These are phyloP conservation scores for Tinea trinotella DNA, from an alignment of 2,888 invertebrate species.

Conservation along the genomic window DNA sequence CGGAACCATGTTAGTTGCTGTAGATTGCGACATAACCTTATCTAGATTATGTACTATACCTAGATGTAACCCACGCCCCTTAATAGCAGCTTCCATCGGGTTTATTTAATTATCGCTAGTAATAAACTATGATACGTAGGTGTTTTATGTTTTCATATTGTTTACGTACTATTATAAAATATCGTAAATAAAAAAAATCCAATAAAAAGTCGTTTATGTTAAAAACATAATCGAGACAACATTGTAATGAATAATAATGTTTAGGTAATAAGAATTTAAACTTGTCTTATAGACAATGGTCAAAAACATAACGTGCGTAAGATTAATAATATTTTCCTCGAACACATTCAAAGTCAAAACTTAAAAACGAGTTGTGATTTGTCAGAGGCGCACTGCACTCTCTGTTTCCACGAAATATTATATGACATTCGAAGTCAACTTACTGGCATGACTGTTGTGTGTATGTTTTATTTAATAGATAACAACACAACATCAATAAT, in stretches of 20 bases:
- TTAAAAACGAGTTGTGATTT: conserved; percentile 15
- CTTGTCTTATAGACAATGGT: neutral
- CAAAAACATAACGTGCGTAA: neutral
- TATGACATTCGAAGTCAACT: neutral
- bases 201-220: no score
- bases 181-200: no score
- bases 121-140: no score
- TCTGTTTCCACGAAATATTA: conserved; percentile 8
- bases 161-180: no score
- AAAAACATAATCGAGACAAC: no score
- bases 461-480: neutral
- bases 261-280: neutral
- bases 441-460: neutral
- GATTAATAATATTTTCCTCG: conserved; percentile 7
- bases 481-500: no score
- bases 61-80: conserved; percentile 6
- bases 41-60: conserved; percentile 8
- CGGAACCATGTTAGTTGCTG: conserved; percentile 12
- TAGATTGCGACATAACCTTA: conserved; percentile 4
- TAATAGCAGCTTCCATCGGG: neutral
- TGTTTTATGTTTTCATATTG: no score
- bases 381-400: neutral
- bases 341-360: conserved; percentile 12
- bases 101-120: neutral
- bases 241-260: neutral